phyloP scores from a whole-genome alignment of 2,888 invertebrate genomes.

The Lacanobia oleracea region DNA sequence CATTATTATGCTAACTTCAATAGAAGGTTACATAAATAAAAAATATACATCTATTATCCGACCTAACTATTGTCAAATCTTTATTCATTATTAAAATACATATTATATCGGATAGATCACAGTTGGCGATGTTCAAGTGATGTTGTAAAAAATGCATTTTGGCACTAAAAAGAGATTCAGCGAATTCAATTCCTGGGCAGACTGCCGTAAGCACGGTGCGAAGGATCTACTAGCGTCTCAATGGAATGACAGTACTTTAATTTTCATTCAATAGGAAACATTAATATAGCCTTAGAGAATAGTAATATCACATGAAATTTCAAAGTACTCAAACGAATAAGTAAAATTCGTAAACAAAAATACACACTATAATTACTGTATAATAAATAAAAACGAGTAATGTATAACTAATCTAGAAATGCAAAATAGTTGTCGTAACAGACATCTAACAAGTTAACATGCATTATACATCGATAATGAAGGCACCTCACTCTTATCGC shows the following conservation, averaged over 20 bases:
- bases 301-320: slow-evolving; percentile 90
- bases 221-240: slow-evolving; percentile 63
- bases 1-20: slow-evolving; percentile 85
- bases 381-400: slow-evolving; percentile 88
- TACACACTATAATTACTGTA: slow-evolving; percentile 87
- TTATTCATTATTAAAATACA: slow-evolving; percentile 72
- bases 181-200: slow-evolving; percentile 65
- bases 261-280: slow-evolving; percentile 76
- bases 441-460: slow-evolving; percentile 84
- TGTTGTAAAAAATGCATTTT: slow-evolving; percentile 82
- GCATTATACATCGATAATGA: slow-evolving; percentile 82
- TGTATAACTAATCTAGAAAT: slow-evolving; percentile 89
- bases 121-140: slow-evolving; percentile 79
- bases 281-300: slow-evolving; percentile 85
- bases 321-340: slow-evolving; percentile 85
- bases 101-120: slow-evolving; percentile 81
- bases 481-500: slow-evolving; percentile 84
- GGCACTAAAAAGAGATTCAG: slow-evolving; percentile 88
- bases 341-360: slow-evolving; percentile 86
- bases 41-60: slow-evolving; percentile 82
- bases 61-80: slow-evolving; percentile 81
- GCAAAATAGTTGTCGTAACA: slow-evolving; percentile 85
- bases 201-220: slow-evolving; percentile 49
- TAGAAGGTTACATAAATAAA: slow-evolving; percentile 87
- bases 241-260: slow-evolving; percentile 82